Evolutionary conservation across 2,113 vertebrate species (phyloP).

Genomic region (Solenodon paradoxus): DNA sequence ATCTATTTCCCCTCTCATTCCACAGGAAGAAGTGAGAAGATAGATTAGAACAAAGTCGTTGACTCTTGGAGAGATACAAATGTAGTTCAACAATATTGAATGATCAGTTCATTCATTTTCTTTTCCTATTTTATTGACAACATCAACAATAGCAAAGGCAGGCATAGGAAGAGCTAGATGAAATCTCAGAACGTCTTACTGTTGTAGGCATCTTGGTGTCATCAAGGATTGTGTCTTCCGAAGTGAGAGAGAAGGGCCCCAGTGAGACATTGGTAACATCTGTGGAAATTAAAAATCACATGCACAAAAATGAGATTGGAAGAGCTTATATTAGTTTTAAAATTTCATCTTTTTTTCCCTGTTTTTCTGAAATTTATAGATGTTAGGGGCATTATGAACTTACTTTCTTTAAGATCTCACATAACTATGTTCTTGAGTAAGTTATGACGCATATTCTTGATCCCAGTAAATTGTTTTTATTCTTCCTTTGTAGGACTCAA

Average conservation of each 20-base stretch:
- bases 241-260: neutral
- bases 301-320: conserved; percentile 33
- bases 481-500: neutral
- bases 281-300: conserved; percentile 31
- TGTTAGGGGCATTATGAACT: neutral
- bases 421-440: conserved; percentile 25
- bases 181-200: conserved; percentile 70
- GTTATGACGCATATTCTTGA: neutral
- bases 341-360: conserved; percentile 1
- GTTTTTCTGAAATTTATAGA: neutral
- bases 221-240: conserved; percentile 71
- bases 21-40: neutral
- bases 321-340: neutral
- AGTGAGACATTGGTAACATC: conserved; percentile 45
- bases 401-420: neutral
- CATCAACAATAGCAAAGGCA: too few species aligned
- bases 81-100: accelerated
- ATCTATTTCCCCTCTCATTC: neutral
- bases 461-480: neutral
- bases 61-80: neutral
- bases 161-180: neutral
- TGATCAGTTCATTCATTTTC: neutral
- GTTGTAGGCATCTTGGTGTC: conserved; percentile 75
- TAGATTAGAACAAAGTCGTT: neutral
- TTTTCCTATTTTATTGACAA: neutral